Evolutionary conservation across 1,140 invertebrate genomes (phyloP).

Genomic region (Aleiodes sp.): DNA sequence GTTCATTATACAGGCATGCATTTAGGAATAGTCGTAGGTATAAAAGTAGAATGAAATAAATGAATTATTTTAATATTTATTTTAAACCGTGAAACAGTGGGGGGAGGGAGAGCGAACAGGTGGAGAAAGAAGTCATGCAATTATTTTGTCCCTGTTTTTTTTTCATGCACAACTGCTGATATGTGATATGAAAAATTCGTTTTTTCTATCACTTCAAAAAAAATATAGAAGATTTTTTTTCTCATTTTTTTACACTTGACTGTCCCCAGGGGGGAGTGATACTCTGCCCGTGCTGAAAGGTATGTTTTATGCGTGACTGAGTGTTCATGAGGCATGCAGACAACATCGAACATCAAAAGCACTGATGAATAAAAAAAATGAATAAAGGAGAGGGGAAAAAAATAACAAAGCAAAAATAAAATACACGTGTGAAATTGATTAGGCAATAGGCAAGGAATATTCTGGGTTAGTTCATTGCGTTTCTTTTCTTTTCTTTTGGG

Average conservation of each 20-base stretch:
- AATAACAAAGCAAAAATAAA: constrained; percentile 20
- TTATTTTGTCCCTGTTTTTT: not conserved
- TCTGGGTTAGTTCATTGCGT: constrained; percentile 38
- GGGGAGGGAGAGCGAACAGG: constrained; percentile 9
- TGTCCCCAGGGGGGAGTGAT: not conserved
- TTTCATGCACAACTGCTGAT: constrained; percentile 11
- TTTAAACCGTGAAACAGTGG: too few relatives aligned
- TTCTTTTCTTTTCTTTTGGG: too few relatives aligned
- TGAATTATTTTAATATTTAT: too few relatives aligned
- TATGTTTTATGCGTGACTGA: constrained; percentile 22
- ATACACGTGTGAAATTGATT: not conserved
- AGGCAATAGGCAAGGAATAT: constrained; percentile 25
- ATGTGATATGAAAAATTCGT: not conserved
- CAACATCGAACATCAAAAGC: constrained; percentile 53
- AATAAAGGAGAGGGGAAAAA: constrained; percentile 25
- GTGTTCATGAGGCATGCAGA: constrained; percentile 46
- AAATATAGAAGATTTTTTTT: constrained; percentile 7
- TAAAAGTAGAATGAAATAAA: too few relatives aligned
- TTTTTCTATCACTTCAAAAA: not conserved
- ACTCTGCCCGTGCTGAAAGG: constrained; percentile 15
- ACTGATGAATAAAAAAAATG: constrained; percentile 36
- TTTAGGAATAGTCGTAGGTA: too few relatives aligned
- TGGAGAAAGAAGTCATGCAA: constrained; percentile 17
- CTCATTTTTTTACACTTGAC: constrained; percentile 12
- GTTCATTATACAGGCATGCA: too few relatives aligned